Evolutionary conservation across 2,113 vertebrate species (phyloP).

Genomic region (Poeciliopsis turrubarensis): DNA sequence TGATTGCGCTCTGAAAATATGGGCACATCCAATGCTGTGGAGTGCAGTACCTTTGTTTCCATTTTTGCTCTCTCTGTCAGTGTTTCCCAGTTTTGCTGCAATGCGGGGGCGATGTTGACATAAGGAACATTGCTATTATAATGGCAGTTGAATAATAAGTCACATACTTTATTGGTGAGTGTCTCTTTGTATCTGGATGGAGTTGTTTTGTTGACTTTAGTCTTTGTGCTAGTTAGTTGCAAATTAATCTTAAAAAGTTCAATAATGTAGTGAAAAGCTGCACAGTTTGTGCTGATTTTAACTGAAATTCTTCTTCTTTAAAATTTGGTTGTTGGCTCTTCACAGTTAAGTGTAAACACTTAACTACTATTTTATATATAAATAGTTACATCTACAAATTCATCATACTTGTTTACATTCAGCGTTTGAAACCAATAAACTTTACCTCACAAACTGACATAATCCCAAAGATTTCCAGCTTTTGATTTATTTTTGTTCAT

Average conservation of each 20-base stretch:
- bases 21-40: constrained; percentile 26
- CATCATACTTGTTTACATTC: too few species aligned
- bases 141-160: constrained; percentile 29
- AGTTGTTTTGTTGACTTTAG: neutral
- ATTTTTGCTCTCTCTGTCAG: neutral
- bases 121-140: constrained; percentile 12
- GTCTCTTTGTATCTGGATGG: constrained; percentile 1
- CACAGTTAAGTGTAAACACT: neutral
- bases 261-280: neutral
- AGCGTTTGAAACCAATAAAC: too few species aligned
- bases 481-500: too few species aligned
- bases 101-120: constrained; percentile 12
- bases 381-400: too few species aligned
- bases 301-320: neutral
- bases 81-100: neutral
- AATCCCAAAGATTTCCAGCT: too few species aligned
- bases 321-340: neutral
- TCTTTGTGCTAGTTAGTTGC: neutral
- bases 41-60: neutral
- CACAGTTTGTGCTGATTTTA: neutral
- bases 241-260: neutral
- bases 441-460: too few species aligned
- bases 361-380: too few species aligned
- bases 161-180: constrained; percentile 39
- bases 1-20: constrained; percentile 5